Evolutionary conservation across 2,797 vertebrate genomes (phyloP).

Genomic region (Myotis daubentonii): DNA sequence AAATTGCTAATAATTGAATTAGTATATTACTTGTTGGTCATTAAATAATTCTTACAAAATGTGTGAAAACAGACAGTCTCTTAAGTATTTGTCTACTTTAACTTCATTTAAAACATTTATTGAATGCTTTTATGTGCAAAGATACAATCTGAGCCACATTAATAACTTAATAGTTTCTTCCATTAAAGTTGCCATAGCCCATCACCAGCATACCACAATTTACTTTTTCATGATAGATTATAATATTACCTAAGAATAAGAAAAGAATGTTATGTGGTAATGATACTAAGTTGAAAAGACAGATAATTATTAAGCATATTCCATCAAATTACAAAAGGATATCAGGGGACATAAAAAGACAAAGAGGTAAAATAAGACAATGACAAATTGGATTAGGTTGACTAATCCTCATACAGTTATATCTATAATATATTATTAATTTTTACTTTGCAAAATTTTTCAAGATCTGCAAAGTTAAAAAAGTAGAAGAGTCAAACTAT

Average conservation of each 20-base stretch:
- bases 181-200: neutral
- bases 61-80: neutral
- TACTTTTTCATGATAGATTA: neutral
- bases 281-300: slow-evolving; percentile 39
- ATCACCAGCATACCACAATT: neutral
- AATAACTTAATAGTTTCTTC: slow-evolving; percentile 24
- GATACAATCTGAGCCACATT: neutral
- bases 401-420: neutral
- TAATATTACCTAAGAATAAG: slow-evolving; percentile 27
- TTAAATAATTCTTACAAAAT: slow-evolving; percentile 29
- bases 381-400: neutral
- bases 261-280: slow-evolving; percentile 32
- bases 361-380: neutral
- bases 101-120: slow-evolving; percentile 36
- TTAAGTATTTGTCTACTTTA: slow-evolving; percentile 6
- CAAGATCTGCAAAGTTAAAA: slow-evolving; percentile 27
- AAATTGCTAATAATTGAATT: slow-evolving; percentile 47
- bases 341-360: slow-evolving; percentile 6
- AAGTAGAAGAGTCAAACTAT: slow-evolving; percentile 1
- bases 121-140: slow-evolving; percentile 30
- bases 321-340: slow-evolving; percentile 1
- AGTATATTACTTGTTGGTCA: slow-evolving; percentile 18
- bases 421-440: neutral
- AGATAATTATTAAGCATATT: slow-evolving; percentile 65
- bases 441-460: slow-evolving; percentile 41